These are phyloP conservation scores for Oreochromis mossambicus DNA, from an alignment of 2,797 vertebrate genomes.

Conservation along the genomic window DNA sequence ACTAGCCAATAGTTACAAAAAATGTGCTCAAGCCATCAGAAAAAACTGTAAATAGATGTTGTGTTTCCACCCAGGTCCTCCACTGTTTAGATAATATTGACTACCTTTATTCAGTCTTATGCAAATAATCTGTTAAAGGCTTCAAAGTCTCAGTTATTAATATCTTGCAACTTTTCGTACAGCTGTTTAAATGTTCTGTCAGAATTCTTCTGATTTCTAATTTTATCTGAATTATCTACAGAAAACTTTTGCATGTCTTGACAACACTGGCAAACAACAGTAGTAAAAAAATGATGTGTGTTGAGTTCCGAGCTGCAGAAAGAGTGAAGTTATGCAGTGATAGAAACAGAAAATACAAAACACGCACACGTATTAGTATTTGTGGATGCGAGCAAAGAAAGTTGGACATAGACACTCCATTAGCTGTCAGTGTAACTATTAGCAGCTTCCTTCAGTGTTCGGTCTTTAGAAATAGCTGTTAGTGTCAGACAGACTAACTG, in stretches of 20 bases:
- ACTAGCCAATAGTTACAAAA: no score
- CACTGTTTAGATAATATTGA: background rate
- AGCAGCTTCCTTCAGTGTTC: constrained; percentile 6
- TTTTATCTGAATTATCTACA: background rate
- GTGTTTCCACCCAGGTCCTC: background rate
- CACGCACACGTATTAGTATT: background rate
- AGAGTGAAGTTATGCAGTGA: background rate
- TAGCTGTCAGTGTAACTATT: constrained; percentile 18
- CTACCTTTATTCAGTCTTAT: background rate
- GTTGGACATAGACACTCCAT: background rate
- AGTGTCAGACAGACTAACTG: constrained; percentile 25
- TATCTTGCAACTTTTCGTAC: background rate
- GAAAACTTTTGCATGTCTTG: background rate
- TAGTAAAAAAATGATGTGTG: background rate
- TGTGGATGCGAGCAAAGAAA: background rate
- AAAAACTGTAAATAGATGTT: background rate
- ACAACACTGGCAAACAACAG: background rate
- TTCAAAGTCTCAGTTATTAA: background rate
- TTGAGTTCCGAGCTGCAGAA: background rate
- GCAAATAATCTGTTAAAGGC: background rate
- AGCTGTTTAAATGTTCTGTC: background rate
- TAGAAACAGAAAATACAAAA: background rate
- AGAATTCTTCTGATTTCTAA: background rate
- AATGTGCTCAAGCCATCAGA: no score
- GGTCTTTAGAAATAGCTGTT: constrained; percentile 18